Base-by-base conservation (phyloP, 2,113 vertebrate species). In the Oreochromis spilurus region DNA sequence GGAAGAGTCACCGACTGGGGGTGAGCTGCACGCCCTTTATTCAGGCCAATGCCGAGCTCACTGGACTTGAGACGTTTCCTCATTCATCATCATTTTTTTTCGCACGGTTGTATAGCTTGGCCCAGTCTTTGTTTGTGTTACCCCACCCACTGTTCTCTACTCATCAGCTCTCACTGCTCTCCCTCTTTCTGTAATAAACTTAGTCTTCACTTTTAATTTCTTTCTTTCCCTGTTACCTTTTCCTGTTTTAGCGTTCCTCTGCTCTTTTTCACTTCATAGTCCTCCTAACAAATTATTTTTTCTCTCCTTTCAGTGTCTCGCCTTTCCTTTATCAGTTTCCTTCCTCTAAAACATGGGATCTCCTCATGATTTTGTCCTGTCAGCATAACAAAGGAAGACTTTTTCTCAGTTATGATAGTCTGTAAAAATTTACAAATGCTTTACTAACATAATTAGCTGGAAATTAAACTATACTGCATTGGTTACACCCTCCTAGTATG, bases 21-120 rank as follows among this genome's bases (percentile, higher is more conserved):
- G n/a, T 36, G 84, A 65, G 86, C 88, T 77, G 82, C 70, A 54
- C 14, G 52, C 78, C 83, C 79, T 84, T 87, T 86, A 87, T 87
- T 88, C 87, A 88, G 72, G 75, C 87, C 77, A 62, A 78, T 31
- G 31, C 65, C 2, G 17, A 84, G 85, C 72, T 93, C 90, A 93
- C 84, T 83, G 85, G 40, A 90, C 83, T 89, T 85, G 58, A 88
- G 88, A 87, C 83, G 84, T 54, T 86, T 65, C 17, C 36, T 90
- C 84, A 83, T 88, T 77, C 43, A 31, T 77, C 70, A 31, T 50
- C 11, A 13, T 50, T 77, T 50, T 88, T 60, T 77, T 43, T 2
- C 9, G 9, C 72, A 89, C 40, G 77, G 29, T 24, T 70, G 21
- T 70, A 13, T 55, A 81, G 12, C 81, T 81, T 45, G 65, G 52